These are phyloP conservation scores for Drosophila dunni DNA, from an alignment of 1,140 invertebrate genomes.

Conservation along the genomic window DNA sequence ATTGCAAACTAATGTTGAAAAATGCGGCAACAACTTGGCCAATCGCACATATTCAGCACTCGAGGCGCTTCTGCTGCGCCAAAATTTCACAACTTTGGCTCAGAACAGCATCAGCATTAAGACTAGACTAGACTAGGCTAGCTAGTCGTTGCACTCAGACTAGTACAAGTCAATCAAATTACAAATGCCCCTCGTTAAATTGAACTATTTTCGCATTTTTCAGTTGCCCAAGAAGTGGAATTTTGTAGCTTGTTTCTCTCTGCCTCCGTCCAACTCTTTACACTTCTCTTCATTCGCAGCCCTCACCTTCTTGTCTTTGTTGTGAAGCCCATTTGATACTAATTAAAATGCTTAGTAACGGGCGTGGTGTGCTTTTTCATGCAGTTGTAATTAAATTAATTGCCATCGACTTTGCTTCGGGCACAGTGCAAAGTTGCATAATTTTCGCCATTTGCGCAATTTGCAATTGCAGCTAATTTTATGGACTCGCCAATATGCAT, in stretches of 20 bases:
- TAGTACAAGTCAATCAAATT: conserved; percentile 73
- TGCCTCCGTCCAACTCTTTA: no score
- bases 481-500: conserved; percentile 18
- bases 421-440: conserved; percentile 54
- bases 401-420: conserved; percentile 36
- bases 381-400: conserved; percentile 74
- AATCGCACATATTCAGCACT: conserved; percentile 69
- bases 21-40: conserved; percentile 57
- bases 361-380: conserved; percentile 68
- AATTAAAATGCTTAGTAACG: conserved; percentile 76
- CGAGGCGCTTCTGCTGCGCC: conserved; percentile 69
- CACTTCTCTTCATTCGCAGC: no score
- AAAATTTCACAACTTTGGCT: conserved; percentile 61
- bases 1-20: conserved; percentile 75
- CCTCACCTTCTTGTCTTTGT: conserved; percentile 24
- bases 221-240: conserved; percentile 1
- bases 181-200: conserved; percentile 77
- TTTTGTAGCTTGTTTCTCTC: neutral
- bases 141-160: conserved; percentile 12
- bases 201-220: conserved; percentile 61
- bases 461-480: conserved; percentile 17
- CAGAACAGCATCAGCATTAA: conserved; percentile 49
- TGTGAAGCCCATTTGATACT: conserved; percentile 64
- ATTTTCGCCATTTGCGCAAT: conserved; percentile 31
- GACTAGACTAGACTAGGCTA: conserved; percentile 15